phyloP scores from a whole-genome alignment of 2,888 invertebrate species.

The Phragmatobia fuliginosa region DNA sequence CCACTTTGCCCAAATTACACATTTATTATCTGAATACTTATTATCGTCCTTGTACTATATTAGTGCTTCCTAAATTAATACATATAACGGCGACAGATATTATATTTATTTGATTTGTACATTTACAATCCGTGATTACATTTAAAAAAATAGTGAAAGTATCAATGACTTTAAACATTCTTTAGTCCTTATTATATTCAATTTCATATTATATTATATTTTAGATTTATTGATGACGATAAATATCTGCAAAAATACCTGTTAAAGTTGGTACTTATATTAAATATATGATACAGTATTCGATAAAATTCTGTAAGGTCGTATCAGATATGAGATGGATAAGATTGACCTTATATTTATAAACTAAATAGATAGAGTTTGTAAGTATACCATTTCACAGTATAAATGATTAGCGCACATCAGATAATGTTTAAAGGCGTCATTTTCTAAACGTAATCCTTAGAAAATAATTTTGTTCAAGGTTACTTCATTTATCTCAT shows the following conservation, averaged over 20 bases:
- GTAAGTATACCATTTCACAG: neutral
- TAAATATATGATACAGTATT: neutral
- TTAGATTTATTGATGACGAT: too few species aligned
- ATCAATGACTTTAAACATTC: neutral
- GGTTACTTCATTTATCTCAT: neutral
- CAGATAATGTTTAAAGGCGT: neutral
- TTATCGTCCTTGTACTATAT: slow-evolving; percentile 39
- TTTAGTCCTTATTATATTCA: neutral
- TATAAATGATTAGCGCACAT: neutral
- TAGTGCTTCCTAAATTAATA: slow-evolving; percentile 21
- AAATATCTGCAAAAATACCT: neutral
- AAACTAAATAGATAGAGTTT: neutral
- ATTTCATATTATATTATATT: too few species aligned
- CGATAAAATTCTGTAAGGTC: neutral
- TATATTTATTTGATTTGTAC: neutral
- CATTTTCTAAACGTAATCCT: neutral
- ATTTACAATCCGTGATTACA: neutral
- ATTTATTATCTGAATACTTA: slow-evolving; percentile 40
- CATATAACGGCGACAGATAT: neutral
- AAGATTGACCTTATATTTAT: neutral
- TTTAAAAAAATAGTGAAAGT: neutral
- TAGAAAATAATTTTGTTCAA: neutral
- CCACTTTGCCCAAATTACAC: slow-evolving; percentile 55
- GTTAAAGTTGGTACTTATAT: neutral
- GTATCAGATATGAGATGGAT: neutral